Evolutionary conservation across 2,888 invertebrate genomes (phyloP), one percentile per base, ranked within the genome.

Genomic region (Sclerodermus sp.): DNA sequence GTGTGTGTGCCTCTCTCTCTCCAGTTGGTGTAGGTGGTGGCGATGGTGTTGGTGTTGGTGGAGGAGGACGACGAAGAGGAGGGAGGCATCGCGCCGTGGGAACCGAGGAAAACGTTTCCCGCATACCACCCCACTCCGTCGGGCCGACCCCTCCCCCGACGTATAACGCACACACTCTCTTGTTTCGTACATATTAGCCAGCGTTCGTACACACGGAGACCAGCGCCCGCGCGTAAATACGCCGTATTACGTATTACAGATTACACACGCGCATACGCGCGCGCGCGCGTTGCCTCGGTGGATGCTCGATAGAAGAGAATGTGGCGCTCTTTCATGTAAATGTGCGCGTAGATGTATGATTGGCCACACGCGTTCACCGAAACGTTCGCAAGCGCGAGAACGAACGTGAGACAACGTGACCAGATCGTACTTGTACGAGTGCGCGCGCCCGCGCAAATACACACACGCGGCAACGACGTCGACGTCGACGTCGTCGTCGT

Each of bases 21-120:
- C 37, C 23, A 8, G 8, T 18, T 14, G 29, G 16, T 31, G 37
- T 34, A 16, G 34, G 40, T n/a, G n/a, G n/a, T n/a, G n/a, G n/a
- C n/a, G n/a, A n/a, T n/a, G n/a, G n/a, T n/a, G n/a, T n/a, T n/a
- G n/a, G n/a, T n/a, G n/a, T n/a, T n/a, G n/a, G n/a, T n/a, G 23
- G 30, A 14, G 30, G 31, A 40, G 31, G 45, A 29, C 46, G 45
- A 13, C 44, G 51, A 30, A 46, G 57, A 58, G 53, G 62, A 58
- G 61, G 60, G 59, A 66, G 64, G 67, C 68, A 67, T 69, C 66
- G 66, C 66, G 68, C 67, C 76, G 75, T 76, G 76, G 74, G 76
- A 76, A 76, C 74, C 73, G 67, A 70, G 75, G 74, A 73, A 76
- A 76, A 74, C 68, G 68, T 72, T 74, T 74, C 70, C 71, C 73